Evolutionary conservation across 2,113 vertebrate species (phyloP).

Genomic region (Myiozetetes cayanensis): DNA sequence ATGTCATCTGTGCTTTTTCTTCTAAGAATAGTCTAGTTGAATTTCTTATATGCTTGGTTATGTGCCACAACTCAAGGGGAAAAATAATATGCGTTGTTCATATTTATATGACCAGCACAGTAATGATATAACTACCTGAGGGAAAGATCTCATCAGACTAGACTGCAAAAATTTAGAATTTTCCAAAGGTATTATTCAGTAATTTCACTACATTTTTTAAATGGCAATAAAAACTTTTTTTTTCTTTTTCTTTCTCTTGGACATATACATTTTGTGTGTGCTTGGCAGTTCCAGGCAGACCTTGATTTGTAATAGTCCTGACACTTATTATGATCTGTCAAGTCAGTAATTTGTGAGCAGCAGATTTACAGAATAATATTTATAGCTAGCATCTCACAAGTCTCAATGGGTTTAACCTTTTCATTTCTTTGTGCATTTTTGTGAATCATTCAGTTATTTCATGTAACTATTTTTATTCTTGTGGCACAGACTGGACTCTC

Average conservation of each 20-base stretch:
- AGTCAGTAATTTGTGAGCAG: constrained; percentile 41
- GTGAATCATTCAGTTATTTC: constrained; percentile 4
- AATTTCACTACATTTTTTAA: not conserved
- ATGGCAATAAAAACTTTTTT: not conserved
- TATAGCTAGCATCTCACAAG: not conserved
- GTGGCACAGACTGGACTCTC: not conserved
- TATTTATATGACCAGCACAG: not conserved
- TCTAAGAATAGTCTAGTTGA: not conserved
- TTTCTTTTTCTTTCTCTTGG: not conserved
- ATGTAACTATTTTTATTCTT: not conserved
- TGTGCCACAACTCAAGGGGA: not conserved
- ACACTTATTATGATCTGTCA: constrained; percentile 9
- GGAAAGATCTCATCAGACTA: not conserved
- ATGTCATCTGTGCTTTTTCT: not conserved
- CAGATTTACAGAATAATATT: not conserved
- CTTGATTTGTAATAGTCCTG: not conserved
- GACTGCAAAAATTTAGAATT: not conserved
- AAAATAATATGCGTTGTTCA: not conserved
- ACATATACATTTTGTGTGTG: not conserved
- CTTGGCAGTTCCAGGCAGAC: not conserved
- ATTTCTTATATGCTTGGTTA: not conserved
- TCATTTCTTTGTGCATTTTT: not conserved
- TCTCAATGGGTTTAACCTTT: not conserved
- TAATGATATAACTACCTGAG: not conserved
- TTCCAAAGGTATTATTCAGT: not conserved